Evolutionary conservation across 2,888 invertebrate species (phyloP), one percentile per base, ranked within the genome.

Genomic region (Drosophila quinaria): DNA sequence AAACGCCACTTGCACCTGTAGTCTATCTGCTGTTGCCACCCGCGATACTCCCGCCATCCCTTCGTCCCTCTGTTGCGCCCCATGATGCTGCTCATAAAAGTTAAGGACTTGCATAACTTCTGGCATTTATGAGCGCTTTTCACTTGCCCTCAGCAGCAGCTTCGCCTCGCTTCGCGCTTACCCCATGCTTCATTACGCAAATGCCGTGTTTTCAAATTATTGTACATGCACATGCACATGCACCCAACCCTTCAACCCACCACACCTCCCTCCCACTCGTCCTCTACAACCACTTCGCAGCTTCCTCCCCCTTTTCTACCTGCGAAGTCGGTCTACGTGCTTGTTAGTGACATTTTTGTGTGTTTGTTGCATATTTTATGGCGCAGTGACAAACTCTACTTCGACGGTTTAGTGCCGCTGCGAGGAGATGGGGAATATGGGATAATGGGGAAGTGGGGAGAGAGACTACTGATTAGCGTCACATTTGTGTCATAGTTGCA

Each of bases 131-230:
- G 74, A 78, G 82, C 75, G 70, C 82, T 79, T 83, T 84, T 90
- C 74, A 87, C 81, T 74, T 69, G 82, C 75, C 72, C 68, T 58
- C 69, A 61, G 29, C 67, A 74, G 58, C 66, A 55, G 42, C 33
- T 31, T 62, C 39, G 8, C 33, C n/a, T 60, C 39, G 11, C 42
- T 4, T 65, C 64, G 73, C 78, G 74, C 79, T 78, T 77, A 83
- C 84, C 85, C 83, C 87, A 92, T 92, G 92, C 90, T 92, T 92
- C 92, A 92, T 92, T 92, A 92, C 90, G 89, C 90, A 92, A 91
- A 92, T 91, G 91, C 85, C 81, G 77, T 89, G 90, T 88, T 91
- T 90, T 91, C 87, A 89, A 91, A 92, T 91, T 89, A 87, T 90
- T 90, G 78, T 74, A 88, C 80, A 85, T 74, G 77, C 54, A 67